phyloP scores from a whole-genome alignment of 1,140 invertebrate species.

The Drosophila suzukii region DNA sequence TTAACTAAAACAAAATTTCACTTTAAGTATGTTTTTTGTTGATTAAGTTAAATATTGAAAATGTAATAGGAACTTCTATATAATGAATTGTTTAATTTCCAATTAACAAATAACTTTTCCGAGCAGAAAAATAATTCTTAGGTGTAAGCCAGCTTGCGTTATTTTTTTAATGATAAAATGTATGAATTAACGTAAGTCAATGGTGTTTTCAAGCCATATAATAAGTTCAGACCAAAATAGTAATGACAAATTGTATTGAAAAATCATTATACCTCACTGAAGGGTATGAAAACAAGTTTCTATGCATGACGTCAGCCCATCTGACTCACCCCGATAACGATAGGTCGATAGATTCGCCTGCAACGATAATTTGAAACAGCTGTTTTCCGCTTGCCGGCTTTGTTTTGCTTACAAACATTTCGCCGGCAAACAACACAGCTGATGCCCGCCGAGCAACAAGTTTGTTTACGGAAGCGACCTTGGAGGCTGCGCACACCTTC shows the following conservation, averaged over 20 bases:
- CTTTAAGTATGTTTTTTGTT: too few species aligned
- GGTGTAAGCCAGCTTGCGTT: too few species aligned
- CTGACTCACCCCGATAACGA: conserved; percentile 44
- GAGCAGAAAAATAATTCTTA: too few species aligned
- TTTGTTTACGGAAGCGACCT: conserved; percentile 74
- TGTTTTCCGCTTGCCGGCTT: conserved; percentile 43
- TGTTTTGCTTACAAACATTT: conserved; percentile 44
- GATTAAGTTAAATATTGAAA: too few species aligned
- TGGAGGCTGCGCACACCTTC: conserved; percentile 44
- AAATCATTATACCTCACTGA: background rate
- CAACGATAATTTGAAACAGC: conserved; percentile 4
- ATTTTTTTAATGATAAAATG: too few species aligned
- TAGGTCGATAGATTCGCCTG: background rate
- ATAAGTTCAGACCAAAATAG: background rate
- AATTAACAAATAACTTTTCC: too few species aligned
- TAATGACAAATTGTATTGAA: background rate
- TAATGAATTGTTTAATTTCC: too few species aligned
- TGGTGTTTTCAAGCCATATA: background rate
- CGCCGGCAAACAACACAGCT: conserved; percentile 14
- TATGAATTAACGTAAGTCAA: too few species aligned
- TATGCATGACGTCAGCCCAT: conserved; percentile 62
- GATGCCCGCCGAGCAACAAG: conserved; percentile 12
- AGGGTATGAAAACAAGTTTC: conserved; percentile 15
- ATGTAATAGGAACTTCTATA: too few species aligned
- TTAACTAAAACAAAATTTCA: too few species aligned